Conservation (phyloP, 2,113 vertebrate species). For the Dipodomys merriami region DNA sequence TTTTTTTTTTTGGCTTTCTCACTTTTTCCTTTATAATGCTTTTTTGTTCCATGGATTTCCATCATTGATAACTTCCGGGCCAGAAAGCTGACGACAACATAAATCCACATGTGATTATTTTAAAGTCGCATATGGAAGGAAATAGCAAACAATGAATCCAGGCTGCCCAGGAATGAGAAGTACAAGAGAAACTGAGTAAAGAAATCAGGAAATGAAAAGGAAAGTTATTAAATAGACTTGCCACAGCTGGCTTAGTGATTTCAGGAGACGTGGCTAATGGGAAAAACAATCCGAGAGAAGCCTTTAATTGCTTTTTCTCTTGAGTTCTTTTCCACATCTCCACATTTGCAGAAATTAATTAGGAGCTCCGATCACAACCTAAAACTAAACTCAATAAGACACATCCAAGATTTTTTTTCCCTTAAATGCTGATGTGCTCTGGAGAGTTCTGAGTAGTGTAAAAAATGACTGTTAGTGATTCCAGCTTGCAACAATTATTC, state of each 20-base stretch:
- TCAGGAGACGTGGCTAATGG: slow-evolving; percentile 52
- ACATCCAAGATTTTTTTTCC: not conserved
- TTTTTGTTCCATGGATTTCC: slow-evolving; percentile 21
- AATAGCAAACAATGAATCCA: slow-evolving; percentile 65
- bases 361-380: slow-evolving; percentile 48
- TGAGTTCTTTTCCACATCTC: slow-evolving; percentile 51
- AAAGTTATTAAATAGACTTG: slow-evolving; percentile 65
- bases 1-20: not conserved
- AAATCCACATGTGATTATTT: slow-evolving; percentile 62
- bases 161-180: slow-evolving; percentile 26
- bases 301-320: slow-evolving; percentile 69
- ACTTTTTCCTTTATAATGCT: not conserved
- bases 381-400: slow-evolving; percentile 62
- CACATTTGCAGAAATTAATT: slow-evolving; percentile 70
- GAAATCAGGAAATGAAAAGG: slow-evolving; percentile 74
- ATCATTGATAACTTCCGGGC: slow-evolving; percentile 16
- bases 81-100: slow-evolving; percentile 38
- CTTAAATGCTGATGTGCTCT: not conserved
- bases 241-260: slow-evolving; percentile 68
- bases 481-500: slow-evolving; percentile 3
- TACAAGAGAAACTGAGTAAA: slow-evolving; percentile 68
- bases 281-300: slow-evolving; percentile 60
- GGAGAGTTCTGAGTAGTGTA: slow-evolving; percentile 16
- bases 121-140: slow-evolving; percentile 60
- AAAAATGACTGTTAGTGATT: slow-evolving; percentile 35